Conservation (phyloP, 2,113 vertebrate genomes). For the Tupaia chinensis region DNA sequence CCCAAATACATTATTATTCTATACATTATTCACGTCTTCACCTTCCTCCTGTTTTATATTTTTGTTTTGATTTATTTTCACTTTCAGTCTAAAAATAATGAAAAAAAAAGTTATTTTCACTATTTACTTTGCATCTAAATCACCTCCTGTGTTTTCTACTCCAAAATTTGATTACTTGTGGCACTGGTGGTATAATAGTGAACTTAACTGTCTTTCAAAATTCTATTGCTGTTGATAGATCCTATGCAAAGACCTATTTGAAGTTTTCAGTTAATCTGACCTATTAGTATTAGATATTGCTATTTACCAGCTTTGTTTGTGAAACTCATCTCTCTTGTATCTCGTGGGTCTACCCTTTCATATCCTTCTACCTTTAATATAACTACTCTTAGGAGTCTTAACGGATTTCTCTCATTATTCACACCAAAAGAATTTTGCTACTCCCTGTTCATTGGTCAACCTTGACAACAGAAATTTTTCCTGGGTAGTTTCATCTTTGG, state of each 20-base stretch:
- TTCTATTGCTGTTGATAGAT: not conserved
- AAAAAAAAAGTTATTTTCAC: not conserved
- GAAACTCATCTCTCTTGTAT: not conserved
- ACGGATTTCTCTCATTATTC: not conserved
- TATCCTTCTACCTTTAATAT: not conserved
- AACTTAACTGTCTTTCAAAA: not conserved
- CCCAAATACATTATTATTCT: not conserved
- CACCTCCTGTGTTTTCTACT: not conserved
- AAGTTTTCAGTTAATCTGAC: not conserved
- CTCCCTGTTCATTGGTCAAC: not conserved
- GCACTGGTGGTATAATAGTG: no score
- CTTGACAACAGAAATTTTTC: not conserved
- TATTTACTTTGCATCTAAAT: not conserved
- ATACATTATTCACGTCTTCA: not conserved
- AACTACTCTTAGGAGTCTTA: not conserved
- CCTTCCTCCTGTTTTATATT: not conserved
- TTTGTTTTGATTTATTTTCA: not conserved
- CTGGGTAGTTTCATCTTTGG: not conserved
- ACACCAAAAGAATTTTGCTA: not conserved
- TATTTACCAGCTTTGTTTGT: not conserved
- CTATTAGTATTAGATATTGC: not conserved
- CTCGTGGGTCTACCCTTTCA: not conserved
- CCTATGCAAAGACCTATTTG: not conserved
- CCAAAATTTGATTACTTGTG: not conserved
- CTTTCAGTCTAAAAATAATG: not conserved